Conservation (phyloP, 2,888 invertebrate species). For the Pristionchus mayeri region DNA sequence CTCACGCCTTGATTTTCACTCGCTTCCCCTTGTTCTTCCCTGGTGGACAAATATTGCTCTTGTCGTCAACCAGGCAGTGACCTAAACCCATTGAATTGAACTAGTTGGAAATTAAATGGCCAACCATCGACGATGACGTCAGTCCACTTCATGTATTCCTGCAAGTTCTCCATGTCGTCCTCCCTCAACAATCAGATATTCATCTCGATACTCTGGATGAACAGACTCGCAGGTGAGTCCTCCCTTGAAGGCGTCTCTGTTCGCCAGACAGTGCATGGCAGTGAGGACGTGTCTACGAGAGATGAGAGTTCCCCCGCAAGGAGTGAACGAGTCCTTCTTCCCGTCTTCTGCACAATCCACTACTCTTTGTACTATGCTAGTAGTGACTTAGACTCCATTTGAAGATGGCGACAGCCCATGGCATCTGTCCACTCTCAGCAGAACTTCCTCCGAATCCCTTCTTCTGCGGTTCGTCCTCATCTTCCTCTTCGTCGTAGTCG, state of each 20-base stretch:
- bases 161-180: too few species aligned
- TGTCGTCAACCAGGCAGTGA: not conserved
- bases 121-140: not conserved
- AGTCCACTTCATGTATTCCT: not conserved
- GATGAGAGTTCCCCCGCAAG: conserved; percentile 26
- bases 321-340: not conserved
- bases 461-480: not conserved
- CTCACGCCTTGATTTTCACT: not conserved
- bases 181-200: too few species aligned
- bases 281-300: conserved; percentile 36
- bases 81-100: not conserved
- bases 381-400: too few species aligned
- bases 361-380: too few species aligned
- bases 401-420: conserved; percentile 21
- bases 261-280: conserved; percentile 14
- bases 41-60: too few species aligned
- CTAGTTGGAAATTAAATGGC: not conserved
- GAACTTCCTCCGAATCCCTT: not conserved
- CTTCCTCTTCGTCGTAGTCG: not conserved
- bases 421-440: not conserved
- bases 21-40: not conserved
- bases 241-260: not conserved
- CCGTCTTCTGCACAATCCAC: not conserved
- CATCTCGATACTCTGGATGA: too few species aligned
- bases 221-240: not conserved